These are phyloP conservation scores for Hofmannophila pseudospretella DNA, from an alignment of 2,888 invertebrate species.

Conservation along the genomic window DNA sequence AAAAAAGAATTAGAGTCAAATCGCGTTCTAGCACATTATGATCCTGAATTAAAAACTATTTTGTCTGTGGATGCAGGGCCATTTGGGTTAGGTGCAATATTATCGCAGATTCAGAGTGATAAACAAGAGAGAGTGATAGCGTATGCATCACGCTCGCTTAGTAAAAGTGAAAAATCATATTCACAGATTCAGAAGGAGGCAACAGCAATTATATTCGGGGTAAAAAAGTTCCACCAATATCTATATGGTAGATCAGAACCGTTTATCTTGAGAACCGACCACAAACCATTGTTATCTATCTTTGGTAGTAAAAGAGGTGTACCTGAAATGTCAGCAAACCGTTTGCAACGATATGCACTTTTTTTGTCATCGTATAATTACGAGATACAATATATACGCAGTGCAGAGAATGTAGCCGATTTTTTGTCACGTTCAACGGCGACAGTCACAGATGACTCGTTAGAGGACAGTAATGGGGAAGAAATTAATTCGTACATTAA, in stretches of 20 bases:
- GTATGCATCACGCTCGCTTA: conserved; percentile 10
- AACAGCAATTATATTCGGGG: conserved; percentile 14
- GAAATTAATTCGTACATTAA: neutral
- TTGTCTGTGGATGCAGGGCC: conserved; percentile 20
- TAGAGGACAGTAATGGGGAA: neutral
- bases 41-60: conserved; percentile 12
- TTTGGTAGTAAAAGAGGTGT: conserved; percentile 14
- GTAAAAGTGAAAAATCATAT: conserved; percentile 4
- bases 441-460: neutral
- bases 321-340: conserved; percentile 16
- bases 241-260: too few relatives aligned
- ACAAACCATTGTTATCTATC: conserved; percentile 7
- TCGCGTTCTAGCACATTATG: conserved; percentile 14
- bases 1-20: conserved; percentile 10
- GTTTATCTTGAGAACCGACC: conserved; percentile 8
- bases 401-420: conserved; percentile 6
- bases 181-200: conserved; percentile 12
- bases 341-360: conserved; percentile 10
- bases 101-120: conserved; percentile 14
- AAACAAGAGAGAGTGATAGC: conserved; percentile 6
- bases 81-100: conserved; percentile 16
- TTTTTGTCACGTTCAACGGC: too few relatives aligned
- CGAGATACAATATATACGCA: conserved; percentile 8
- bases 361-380: conserved; percentile 4
- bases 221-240: conserved; percentile 12